These are phyloP conservation scores for Graptemys geographica DNA, from an alignment of 2,797 vertebrate species.

Conservation along the genomic window DNA sequence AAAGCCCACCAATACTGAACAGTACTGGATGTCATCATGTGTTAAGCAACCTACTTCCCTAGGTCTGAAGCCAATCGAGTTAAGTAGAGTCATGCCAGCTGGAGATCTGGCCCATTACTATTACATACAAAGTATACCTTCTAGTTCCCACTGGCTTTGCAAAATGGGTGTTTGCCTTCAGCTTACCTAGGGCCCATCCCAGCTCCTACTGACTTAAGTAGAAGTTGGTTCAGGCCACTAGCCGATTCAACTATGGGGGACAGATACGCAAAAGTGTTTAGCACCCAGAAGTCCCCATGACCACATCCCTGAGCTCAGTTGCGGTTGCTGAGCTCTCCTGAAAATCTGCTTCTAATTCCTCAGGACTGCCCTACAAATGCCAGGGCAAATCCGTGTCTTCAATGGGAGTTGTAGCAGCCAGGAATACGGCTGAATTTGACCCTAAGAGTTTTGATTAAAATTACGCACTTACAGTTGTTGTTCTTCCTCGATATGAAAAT, in stretches of 20 bases:
- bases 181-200: background rate
- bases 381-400: background rate
- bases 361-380: background rate
- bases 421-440: background rate
- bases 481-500: background rate
- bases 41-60: background rate
- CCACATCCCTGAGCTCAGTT: background rate
- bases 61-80: conserved; percentile 33
- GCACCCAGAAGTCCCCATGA: background rate
- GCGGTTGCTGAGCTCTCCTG: background rate
- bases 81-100: background rate
- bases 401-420: background rate
- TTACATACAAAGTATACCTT: background rate
- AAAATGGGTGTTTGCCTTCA: background rate
- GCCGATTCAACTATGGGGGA: no score
- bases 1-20: background rate
- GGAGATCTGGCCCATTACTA: background rate
- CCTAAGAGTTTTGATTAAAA: background rate
- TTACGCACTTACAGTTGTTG: background rate
- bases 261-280: background rate
- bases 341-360: background rate
- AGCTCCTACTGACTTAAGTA: background rate
- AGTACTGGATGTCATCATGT: conserved; percentile 36
- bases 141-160: background rate
- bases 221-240: background rate